These are phyloP conservation scores for Plebejus anna DNA, from an alignment of 2,888 invertebrate genomes.

Conservation along the genomic window DNA sequence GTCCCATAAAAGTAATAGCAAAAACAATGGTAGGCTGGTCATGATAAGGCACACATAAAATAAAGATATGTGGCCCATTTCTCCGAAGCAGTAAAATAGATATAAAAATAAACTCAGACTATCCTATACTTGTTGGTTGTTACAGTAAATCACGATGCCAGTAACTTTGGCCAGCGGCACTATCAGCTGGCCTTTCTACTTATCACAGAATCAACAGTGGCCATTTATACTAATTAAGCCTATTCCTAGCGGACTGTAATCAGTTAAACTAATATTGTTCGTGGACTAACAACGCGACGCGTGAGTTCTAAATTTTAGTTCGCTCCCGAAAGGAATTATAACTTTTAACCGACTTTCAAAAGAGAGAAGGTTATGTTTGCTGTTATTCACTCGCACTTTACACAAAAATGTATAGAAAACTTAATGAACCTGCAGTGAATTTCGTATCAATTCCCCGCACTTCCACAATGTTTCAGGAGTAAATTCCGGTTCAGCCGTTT, in stretches of 20 bases:
- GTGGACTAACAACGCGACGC: background rate
- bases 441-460: too few species aligned
- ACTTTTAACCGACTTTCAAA: too few species aligned
- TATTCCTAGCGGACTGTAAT: background rate
- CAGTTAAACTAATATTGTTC: background rate
- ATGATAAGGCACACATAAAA: background rate
- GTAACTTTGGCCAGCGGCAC: background rate
- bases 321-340: background rate
- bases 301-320: background rate
- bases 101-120: background rate
- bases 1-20: too few species aligned
- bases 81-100: background rate
- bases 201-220: conserved; percentile 18
- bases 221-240: conserved; percentile 19
- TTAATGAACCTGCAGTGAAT: too few species aligned
- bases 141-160: background rate
- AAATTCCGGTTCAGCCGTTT: too few species aligned
- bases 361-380: background rate
- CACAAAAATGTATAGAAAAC: too few species aligned
- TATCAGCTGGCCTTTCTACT: background rate
- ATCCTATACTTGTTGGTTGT: background rate
- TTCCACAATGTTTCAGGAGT: too few species aligned
- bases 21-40: background rate
- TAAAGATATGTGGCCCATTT: conserved; percentile 3
- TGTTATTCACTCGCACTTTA: too few species aligned